Evolutionary conservation across 2,797 vertebrate genomes (phyloP).

Genomic region (Myotis vivesi): DNA sequence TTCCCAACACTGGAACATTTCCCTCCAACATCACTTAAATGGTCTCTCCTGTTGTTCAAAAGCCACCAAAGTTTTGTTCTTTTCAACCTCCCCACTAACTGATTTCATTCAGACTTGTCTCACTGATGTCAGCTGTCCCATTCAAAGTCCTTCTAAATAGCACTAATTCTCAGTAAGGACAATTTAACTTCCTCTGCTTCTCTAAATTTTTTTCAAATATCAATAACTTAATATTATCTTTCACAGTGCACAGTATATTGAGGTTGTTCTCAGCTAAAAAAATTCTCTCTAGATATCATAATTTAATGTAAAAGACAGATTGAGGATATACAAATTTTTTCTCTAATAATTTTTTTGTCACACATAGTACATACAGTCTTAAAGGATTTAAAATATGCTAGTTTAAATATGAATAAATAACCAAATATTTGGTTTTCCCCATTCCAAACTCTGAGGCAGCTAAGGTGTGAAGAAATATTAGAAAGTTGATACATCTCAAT

Average conservation of each 20-base stretch:
- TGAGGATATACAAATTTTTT: neutral
- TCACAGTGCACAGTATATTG: neutral
- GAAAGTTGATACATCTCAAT: neutral
- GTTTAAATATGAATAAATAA: constrained; percentile 5
- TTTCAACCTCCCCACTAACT: neutral
- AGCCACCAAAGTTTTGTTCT: neutral
- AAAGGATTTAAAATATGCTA: neutral
- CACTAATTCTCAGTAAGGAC: neutral
- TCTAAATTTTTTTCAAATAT: neutral
- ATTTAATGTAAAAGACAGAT: neutral
- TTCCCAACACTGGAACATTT: neutral
- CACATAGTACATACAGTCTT: neutral
- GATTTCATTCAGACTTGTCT: neutral
- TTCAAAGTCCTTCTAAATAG: neutral
- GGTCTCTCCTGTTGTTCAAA: neutral
- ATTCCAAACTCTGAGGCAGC: neutral
- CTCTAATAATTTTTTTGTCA: neutral
- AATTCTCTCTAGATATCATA: neutral
- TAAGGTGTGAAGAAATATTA: constrained; percentile 30
- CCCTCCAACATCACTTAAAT: neutral
- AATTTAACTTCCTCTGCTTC: neutral
- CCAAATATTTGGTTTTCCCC: neutral
- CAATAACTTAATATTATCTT: neutral
- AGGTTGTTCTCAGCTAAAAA: neutral
- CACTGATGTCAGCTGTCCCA: neutral